Conservation (phyloP, 2,888 invertebrate species). For the Mystacides longicornis region DNA sequence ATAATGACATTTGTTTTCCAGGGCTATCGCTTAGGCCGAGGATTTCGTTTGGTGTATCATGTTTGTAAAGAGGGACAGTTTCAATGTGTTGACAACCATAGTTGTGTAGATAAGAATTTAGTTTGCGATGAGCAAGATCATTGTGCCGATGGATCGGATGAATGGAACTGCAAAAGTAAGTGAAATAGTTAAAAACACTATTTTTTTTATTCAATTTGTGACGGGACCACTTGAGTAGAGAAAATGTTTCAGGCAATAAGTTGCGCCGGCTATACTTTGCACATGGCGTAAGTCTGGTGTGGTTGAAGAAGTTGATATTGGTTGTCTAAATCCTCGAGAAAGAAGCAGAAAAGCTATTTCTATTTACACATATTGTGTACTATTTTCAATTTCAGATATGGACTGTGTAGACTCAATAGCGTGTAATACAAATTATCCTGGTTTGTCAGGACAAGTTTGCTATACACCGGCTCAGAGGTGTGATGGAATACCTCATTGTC, state of each 20-base stretch:
- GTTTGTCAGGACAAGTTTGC: slow-evolving; percentile 14
- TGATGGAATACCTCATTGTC: slow-evolving; percentile 20
- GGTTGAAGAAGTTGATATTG: no score
- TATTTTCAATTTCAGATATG: slow-evolving; percentile 12
- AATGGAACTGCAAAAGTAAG: slow-evolving; percentile 17
- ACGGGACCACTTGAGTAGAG: no score
- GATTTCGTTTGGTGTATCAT: slow-evolving; percentile 17
- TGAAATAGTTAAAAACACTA: no score
- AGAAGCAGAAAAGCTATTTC: no score
- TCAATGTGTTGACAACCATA: slow-evolving; percentile 17
- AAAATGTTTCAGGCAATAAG: no score
- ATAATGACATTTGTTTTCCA: background rate
- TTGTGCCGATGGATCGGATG: slow-evolving; percentile 21
- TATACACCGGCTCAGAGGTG: slow-evolving; percentile 20
- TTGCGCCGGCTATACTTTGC: no score
- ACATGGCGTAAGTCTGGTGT: no score
- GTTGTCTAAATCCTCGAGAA: no score
- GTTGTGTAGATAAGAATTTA: slow-evolving; percentile 13
- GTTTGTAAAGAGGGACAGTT: slow-evolving; percentile 19
- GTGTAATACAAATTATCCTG: slow-evolving; percentile 15
- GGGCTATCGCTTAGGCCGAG: slow-evolving; percentile 9
- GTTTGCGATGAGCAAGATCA: slow-evolving; percentile 18
- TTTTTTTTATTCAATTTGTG: no score
- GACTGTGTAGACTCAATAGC: slow-evolving; percentile 23
- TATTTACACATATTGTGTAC: no score